phyloP scores from a whole-genome alignment of 2,113 vertebrate species.

The Scortum barcoo region DNA sequence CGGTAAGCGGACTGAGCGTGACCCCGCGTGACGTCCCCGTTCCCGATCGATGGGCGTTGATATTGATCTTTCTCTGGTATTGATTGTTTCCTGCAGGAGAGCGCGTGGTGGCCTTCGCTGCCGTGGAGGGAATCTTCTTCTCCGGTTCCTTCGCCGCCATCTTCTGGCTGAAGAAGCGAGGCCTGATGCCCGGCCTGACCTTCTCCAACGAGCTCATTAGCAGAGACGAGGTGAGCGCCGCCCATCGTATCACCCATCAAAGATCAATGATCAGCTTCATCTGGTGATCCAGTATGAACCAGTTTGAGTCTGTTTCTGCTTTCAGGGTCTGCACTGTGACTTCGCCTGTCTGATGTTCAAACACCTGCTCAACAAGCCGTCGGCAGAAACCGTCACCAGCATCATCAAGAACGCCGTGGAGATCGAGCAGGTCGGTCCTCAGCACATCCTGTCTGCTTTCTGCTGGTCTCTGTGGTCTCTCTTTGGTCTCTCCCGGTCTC shows the following conservation, averaged over 20 bases:
- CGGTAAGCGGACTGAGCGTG: conserved; percentile 79
- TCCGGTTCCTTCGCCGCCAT: conserved; percentile 98
- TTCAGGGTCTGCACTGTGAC: conserved; percentile 95
- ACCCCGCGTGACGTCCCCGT: not conserved
- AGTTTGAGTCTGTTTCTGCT: not conserved
- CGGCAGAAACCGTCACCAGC: conserved; percentile 84
- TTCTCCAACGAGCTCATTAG: conserved; percentile 99
- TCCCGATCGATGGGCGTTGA: fast-evolving
- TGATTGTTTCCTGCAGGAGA: conserved; percentile 85
- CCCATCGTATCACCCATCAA: no score
- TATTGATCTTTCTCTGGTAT: not conserved
- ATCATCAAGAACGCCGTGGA: conserved; percentile 91
- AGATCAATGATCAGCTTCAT: no score
- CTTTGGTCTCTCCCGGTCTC: no score
- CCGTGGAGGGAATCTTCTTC: conserved; percentile 99
- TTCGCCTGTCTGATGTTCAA: conserved; percentile 99
- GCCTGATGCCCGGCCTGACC: conserved; percentile 98
- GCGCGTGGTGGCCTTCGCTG: conserved; percentile 95
- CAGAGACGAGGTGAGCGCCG: conserved; percentile 91
- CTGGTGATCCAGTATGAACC: no score
- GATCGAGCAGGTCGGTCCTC: conserved; percentile 91
- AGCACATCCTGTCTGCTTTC: not conserved
- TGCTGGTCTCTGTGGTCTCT: not conserved
- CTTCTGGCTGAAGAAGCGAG: conserved; percentile 99
- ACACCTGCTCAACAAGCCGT: conserved; percentile 92